phyloP scores from a whole-genome alignment of 2,888 invertebrate species.

The Gastracanthus pulcherrimus region DNA sequence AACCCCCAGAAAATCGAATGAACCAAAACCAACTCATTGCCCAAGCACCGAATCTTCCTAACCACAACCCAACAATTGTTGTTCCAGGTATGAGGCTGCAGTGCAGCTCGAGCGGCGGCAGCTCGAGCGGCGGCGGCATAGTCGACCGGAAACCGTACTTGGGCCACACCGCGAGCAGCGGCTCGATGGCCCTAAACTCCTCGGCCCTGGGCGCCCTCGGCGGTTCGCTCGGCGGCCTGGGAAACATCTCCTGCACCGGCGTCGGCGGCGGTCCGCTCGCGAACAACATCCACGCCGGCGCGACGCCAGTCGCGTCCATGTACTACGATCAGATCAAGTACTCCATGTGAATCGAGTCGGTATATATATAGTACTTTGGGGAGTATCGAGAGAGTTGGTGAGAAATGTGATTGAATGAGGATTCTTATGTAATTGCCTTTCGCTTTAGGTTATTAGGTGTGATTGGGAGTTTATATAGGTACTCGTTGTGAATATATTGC shows the following conservation, averaged over 20 bases:
- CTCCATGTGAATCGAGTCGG: slow-evolving; percentile 65
- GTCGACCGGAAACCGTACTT: slow-evolving; percentile 73
- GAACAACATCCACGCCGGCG: slow-evolving; percentile 66
- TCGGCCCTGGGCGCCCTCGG: slow-evolving; percentile 70
- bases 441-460: not conserved
- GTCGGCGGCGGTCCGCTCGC: slow-evolving; percentile 59
- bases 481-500: too few species aligned
- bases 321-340: slow-evolving; percentile 75
- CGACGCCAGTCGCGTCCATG: slow-evolving; percentile 69
- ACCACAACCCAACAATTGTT: not conserved
- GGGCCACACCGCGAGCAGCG: slow-evolving; percentile 59
- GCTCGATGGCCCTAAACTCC: slow-evolving; percentile 67
- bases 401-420: not conserved
- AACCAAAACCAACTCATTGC: too few species aligned
- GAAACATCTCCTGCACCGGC: slow-evolving; percentile 70
- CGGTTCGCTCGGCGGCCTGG: slow-evolving; percentile 69
- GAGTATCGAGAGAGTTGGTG: not conserved
- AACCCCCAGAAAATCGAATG: too few species aligned
- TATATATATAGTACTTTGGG: not conserved
- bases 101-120: slow-evolving; percentile 64
- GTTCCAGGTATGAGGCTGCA: slow-evolving; percentile 72
- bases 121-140: slow-evolving; percentile 69
- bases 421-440: not conserved
- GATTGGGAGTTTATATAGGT: too few species aligned
- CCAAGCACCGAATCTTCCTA: not conserved